Evolutionary conservation across 2,797 vertebrate species (phyloP).

Genomic region (Cyclopterus lumpus): DNA sequence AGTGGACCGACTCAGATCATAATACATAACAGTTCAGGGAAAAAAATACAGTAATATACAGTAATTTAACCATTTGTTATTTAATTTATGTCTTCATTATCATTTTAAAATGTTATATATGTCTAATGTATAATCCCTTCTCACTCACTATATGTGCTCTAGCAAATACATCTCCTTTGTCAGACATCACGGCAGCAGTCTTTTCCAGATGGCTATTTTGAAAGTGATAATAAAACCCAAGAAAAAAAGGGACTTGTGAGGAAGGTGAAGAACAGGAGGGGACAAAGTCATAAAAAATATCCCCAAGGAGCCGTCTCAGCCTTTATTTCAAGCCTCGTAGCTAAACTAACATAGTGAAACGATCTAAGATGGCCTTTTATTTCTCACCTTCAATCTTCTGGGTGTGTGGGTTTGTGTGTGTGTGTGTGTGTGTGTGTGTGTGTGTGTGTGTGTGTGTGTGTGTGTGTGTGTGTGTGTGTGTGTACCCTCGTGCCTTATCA

Average conservation of each 20-base stretch:
- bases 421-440: conserved; percentile 18
- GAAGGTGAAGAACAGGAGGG: conserved; percentile 55
- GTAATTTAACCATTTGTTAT: neutral
- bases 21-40: conserved; percentile 4
- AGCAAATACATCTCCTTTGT: conserved; percentile 16
- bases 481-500: conserved; percentile 38
- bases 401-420: conserved; percentile 17
- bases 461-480: conserved; percentile 8
- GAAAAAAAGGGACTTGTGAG: conserved; percentile 17
- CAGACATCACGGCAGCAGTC: conserved; percentile 5
- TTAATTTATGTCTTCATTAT: neutral
- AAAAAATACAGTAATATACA: neutral
- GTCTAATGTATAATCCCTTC: conserved; percentile 4
- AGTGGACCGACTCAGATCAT: conserved; percentile 8
- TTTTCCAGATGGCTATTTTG: conserved; percentile 48
- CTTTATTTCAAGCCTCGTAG: conserved; percentile 63
- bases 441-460: conserved; percentile 4
- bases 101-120: neutral
- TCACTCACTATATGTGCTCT: conserved; percentile 6
- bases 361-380: conserved; percentile 48
- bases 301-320: conserved; percentile 60
- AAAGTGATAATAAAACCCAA: conserved; percentile 49
- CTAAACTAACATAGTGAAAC: conserved; percentile 66
- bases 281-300: conserved; percentile 67
- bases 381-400: conserved; percentile 49